Base-by-base conservation (phyloP, 2,113 vertebrate genomes). In the Dipodomys spectabilis region DNA sequence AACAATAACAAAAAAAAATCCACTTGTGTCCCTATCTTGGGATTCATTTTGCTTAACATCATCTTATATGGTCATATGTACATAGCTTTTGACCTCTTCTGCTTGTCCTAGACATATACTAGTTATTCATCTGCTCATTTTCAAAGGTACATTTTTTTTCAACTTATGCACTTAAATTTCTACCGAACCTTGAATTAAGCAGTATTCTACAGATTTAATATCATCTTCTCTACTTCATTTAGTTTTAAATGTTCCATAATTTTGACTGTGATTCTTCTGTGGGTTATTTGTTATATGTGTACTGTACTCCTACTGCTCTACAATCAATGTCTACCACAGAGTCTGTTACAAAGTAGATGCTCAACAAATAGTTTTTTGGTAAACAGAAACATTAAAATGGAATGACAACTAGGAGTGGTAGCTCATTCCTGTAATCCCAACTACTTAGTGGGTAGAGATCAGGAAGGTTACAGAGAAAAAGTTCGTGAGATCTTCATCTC, bases 101-200 rank as follows among this genome's bases (percentile, higher is more conserved):
- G 39, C 39, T 39, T 39, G 39, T 39, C 39, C 39, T 39, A 39
- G 39, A 39, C 39, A 39, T 39, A 39, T 39, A 39, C 39, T 39
- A 6, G 39, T 39, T 39, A 39, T 39, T 39, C 39, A 39, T 39
- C 39, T 39, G 39, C 39, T 39, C 5, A 39, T 91, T 80, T 91
- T 74, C 57, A 88, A 91, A 64, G 25, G 67, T 39, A 82, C 53
- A 2, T 62, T 92, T 53, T 49, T n/a, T 81, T 77, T 60, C 23
- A 92, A 2, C 82, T 22, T 67, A 68, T 67, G 39, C 11, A 73
- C 85, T 92, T 75, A 91, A 64, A 85, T 81, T 81, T 57, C 13
- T 62, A 68, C 35, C 25, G 83, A 78, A 60, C 78, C 6, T 74
- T 91, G 73, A 68, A 2, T 88, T 82, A 89, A 82, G 28, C 16